Conservation (phyloP, 2,888 invertebrate genomes). For the Cetonia aurata region DNA sequence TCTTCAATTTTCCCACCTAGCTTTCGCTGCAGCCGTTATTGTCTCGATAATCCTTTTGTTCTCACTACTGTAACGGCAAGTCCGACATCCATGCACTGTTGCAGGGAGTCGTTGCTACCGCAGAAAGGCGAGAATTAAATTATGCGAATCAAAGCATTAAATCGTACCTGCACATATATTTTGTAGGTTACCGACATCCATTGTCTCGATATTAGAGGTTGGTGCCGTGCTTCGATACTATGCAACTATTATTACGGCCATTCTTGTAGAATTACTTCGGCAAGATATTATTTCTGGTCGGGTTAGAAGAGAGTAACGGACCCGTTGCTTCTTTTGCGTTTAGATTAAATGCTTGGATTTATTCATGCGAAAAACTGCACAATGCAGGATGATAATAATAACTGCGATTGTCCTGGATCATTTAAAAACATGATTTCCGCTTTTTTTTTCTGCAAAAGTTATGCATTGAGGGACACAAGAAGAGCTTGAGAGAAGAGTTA, state of each 20-base stretch:
- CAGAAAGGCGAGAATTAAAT: conserved; percentile 19
- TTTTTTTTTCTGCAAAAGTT: too few species aligned
- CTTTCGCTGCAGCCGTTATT: conserved; percentile 13
- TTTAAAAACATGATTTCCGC: conserved; percentile 29
- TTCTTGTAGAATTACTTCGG: conserved; percentile 31
- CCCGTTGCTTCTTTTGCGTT: conserved; percentile 23
- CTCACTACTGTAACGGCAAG: conserved; percentile 8
- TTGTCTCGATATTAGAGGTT: neutral
- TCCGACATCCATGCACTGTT: neutral
- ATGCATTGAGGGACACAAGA: too few species aligned
- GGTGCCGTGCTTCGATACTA: conserved; percentile 10
- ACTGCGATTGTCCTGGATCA: conserved; percentile 24
- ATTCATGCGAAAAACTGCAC: conserved; percentile 26
- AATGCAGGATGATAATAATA: conserved; percentile 30
- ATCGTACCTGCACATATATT: conserved; percentile 7
- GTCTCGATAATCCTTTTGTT: neutral
- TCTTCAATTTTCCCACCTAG: conserved; percentile 11
- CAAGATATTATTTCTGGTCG: conserved; percentile 23
- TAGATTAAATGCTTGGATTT: conserved; percentile 23
- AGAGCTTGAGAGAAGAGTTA: too few species aligned
- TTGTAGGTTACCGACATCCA: conserved; percentile 23
- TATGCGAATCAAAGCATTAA: conserved; percentile 29
- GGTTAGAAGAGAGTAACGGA: conserved; percentile 33
- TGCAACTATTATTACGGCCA: conserved; percentile 29
- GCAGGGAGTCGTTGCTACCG: conserved; percentile 12